Evolutionary conservation across 1,140 invertebrate species (phyloP).

Genomic region (Bombus pyrosoma): DNA sequence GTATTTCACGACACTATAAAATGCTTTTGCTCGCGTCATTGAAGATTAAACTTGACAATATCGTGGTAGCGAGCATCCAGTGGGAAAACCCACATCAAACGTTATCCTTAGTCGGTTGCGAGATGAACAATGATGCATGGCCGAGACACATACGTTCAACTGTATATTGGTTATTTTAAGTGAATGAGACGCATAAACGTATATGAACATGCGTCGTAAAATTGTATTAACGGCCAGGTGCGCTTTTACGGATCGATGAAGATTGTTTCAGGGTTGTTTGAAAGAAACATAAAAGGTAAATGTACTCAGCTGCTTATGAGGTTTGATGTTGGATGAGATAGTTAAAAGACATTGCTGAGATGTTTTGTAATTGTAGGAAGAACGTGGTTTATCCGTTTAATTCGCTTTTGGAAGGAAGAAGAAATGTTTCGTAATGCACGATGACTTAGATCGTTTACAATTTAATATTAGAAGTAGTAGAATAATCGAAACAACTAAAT

Average conservation of each 20-base stretch:
- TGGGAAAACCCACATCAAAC: constrained; percentile 25
- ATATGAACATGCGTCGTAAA: background rate
- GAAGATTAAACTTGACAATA: background rate
- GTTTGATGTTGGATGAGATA: background rate
- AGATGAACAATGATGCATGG: background rate
- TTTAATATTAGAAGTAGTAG: too few species aligned
- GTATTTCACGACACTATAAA: too few species aligned
- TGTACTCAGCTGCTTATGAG: background rate
- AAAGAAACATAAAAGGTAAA: background rate
- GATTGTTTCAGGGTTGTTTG: background rate
- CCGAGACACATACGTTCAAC: too few species aligned
- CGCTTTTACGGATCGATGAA: background rate
- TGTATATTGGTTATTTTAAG: too few species aligned
- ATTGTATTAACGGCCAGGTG: background rate
- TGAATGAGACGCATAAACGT: background rate
- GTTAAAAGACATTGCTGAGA: background rate
- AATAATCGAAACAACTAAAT: too few species aligned
- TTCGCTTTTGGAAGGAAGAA: background rate
- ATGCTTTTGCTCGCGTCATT: background rate
- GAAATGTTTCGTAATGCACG: background rate
- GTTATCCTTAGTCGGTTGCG: too few species aligned
- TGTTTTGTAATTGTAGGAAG: too few species aligned
- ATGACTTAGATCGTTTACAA: background rate
- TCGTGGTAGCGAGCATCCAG: background rate
- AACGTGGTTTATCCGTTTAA: background rate